Conservation (phyloP, 2,888 invertebrate species). For the Agonopterix subpropinquella region DNA sequence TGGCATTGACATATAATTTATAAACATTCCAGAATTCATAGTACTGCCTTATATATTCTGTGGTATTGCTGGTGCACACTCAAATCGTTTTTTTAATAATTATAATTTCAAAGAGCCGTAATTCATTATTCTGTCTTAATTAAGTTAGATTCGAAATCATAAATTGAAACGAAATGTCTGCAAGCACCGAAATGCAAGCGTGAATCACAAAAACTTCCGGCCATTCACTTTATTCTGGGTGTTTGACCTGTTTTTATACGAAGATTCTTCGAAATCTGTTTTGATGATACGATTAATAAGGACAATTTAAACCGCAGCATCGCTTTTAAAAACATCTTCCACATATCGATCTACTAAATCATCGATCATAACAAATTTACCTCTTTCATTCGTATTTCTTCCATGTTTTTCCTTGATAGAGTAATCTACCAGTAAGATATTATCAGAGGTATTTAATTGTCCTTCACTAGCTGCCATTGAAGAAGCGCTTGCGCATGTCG, state of each 20-base stretch:
- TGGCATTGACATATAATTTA: no score
- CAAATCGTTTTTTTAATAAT: no score
- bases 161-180: constrained; percentile 12
- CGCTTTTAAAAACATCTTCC: no score
- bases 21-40: no score
- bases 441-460: constrained; percentile 10
- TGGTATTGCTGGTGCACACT: no score
- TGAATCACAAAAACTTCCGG: constrained; percentile 52
- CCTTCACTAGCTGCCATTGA: constrained; percentile 38
- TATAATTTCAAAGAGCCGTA: neutral
- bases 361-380: neutral
- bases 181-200: constrained; percentile 32
- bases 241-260: constrained; percentile 43
- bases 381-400: neutral
- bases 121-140: neutral
- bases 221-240: constrained; percentile 42
- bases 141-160: neutral
- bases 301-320: neutral
- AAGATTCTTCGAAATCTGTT: constrained; percentile 34
- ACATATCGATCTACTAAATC: no score
- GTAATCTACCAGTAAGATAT: neutral
- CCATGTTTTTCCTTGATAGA: neutral
- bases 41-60: no score
- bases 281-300: constrained; percentile 22
- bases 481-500: constrained; percentile 28